Evolutionary conservation across 2,797 vertebrate genomes (phyloP), one percentile per base, ranked within the genome.

Genomic region (Gila robusta): DNA sequence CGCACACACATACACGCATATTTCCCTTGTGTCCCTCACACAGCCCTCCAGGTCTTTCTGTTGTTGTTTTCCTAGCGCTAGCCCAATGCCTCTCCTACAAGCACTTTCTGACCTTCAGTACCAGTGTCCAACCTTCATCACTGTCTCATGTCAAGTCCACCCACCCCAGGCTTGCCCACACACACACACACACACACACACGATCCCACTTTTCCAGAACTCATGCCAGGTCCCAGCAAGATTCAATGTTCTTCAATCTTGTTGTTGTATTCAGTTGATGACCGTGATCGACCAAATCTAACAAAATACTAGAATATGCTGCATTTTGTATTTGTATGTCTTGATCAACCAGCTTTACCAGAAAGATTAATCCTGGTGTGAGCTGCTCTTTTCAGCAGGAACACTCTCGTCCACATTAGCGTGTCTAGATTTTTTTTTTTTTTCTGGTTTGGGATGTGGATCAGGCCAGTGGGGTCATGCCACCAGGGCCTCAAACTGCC

Each of bases 41-140:
- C 47, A 26, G 32, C 81, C 84, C 79, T 74, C 19, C 11, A 86
- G 79, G 84, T 54, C 52, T 69, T 87, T 78, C 44, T 73, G 76
- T 73, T 86, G 64, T 85, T 90, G 83, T 85, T 83, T 62, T 86
- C n/a, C 26, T 44, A 52, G 79, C 35, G 26, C 82, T 77, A 73
- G 72, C 64, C 82, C 39, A 47, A 26, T 79, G 81, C 59, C 70
- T 87, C 83, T 82, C 79, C 87, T 84, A 59, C 35, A 69, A 82
- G 79, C 86, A 70, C 49, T 52, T 70, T 17, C 69, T 91, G 84
- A 91, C 87, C 90, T 89, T 91, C 77, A 89, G 35, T 83, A 86
- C 62, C 52, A 71, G 17, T 17, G 16, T 89, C 80, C 79, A 87
- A 41, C 64, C 77, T 69, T 67, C 78, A 86, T 88, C 81, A 80